These are phyloP conservation scores for Papilio demoleus DNA, from an alignment of 2,888 invertebrate genomes.

Conservation along the genomic window DNA sequence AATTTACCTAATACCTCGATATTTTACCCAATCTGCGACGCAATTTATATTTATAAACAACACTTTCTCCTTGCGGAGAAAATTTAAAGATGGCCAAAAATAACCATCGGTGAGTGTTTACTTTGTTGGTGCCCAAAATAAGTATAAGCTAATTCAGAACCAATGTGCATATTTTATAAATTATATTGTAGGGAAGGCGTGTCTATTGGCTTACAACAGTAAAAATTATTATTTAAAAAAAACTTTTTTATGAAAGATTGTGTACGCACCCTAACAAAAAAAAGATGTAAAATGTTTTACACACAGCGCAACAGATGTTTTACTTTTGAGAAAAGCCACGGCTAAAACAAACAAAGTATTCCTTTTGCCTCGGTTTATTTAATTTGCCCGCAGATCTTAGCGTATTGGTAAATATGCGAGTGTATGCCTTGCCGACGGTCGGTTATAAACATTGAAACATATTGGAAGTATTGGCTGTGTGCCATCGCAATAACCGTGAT, in stretches of 20 bases:
- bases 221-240: too few relatives aligned
- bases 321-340: slow-evolving; percentile 38
- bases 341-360: slow-evolving; percentile 36
- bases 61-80: not conserved
- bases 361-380: slow-evolving; percentile 39
- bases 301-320: slow-evolving; percentile 39
- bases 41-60: slow-evolving; percentile 19
- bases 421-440: slow-evolving; percentile 48
- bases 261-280: slow-evolving; percentile 30
- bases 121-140: too few relatives aligned
- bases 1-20: slow-evolving; percentile 50
- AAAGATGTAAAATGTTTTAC: slow-evolving; percentile 38
- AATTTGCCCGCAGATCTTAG: slow-evolving; percentile 40
- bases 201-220: too few relatives aligned
- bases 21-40: slow-evolving; percentile 51
- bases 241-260: too few relatives aligned
- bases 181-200: too few relatives aligned
- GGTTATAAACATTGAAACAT: slow-evolving; percentile 58
- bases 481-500: slow-evolving; percentile 66
- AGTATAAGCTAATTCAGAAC: too few relatives aligned
- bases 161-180: too few relatives aligned
- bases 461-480: slow-evolving; percentile 65
- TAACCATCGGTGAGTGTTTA: not conserved
- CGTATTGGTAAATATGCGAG: slow-evolving; percentile 40
- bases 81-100: not conserved